Evolutionary conservation across 2,113 vertebrate species (phyloP).

Genomic region (Platysternon megacephalum): DNA sequence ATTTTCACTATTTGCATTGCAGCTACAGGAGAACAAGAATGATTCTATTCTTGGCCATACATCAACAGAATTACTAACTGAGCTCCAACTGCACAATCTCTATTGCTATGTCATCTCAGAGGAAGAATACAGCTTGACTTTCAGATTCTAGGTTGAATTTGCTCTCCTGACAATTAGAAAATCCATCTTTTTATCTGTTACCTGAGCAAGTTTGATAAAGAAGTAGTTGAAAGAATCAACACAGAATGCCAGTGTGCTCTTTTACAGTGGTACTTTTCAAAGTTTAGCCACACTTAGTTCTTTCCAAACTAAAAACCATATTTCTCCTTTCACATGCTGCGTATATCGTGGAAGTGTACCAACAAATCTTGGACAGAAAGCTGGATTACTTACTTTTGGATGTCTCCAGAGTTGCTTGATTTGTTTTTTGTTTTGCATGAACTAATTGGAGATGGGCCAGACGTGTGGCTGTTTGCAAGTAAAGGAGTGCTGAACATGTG

Average conservation of each 20-base stretch:
- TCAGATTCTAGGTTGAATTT: background rate
- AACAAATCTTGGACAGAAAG: background rate
- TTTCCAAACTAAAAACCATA: background rate
- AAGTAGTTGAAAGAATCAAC: background rate
- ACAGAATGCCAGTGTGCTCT: background rate
- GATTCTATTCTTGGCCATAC: background rate
- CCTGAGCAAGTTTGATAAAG: background rate
- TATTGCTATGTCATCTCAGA: background rate
- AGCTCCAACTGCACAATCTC: background rate
- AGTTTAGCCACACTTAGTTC: background rate
- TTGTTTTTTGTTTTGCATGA: conserved; percentile 78
- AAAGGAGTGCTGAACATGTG: background rate
- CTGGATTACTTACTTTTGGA: conserved; percentile 84
- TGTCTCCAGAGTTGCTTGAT: conserved; percentile 76
- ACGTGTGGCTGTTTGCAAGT: conserved; percentile 22
- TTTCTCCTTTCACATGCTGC: background rate
- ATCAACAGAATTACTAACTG: background rate
- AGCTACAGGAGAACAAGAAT: background rate
- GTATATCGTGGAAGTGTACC: background rate
- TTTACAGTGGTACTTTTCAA: background rate
- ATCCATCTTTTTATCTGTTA: background rate
- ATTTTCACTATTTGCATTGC: background rate
- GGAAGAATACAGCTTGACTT: background rate
- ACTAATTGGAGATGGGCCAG: conserved; percentile 43
- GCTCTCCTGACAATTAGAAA: background rate